These are phyloP conservation scores for Ptychochromis oligacanthus DNA, from an alignment of 2,113 vertebrate species.

Conservation along the genomic window DNA sequence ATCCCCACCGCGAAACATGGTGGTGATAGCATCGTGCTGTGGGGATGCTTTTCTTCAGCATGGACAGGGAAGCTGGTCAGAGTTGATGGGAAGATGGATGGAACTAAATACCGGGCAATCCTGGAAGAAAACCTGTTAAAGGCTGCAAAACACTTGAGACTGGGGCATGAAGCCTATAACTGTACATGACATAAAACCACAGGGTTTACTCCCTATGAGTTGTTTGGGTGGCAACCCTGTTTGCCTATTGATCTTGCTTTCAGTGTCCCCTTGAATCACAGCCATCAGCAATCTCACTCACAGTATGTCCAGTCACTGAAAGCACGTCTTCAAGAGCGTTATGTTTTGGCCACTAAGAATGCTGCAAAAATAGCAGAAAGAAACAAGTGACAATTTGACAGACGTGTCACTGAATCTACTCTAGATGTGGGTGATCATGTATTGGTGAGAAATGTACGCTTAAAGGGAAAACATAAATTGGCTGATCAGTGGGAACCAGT, in stretches of 20 bases:
- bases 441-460: not conserved
- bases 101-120: too few relatives aligned
- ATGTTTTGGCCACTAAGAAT: not conserved
- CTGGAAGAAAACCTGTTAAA: too few relatives aligned
- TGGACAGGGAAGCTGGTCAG: too few relatives aligned
- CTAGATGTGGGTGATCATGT: not conserved
- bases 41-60: too few relatives aligned
- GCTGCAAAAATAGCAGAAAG: not conserved
- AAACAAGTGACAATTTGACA: not conserved
- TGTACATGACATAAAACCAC: not conserved
- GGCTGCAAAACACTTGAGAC: too few relatives aligned
- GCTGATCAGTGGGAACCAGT: not conserved
- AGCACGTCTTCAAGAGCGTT: not conserved
- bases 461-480: not conserved
- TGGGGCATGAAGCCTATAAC: too few relatives aligned
- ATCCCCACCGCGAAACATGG: too few relatives aligned
- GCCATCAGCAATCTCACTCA: not conserved
- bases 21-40: too few relatives aligned
- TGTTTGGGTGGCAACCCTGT: not conserved
- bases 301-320: not conserved
- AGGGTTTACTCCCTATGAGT: not conserved
- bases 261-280: not conserved
- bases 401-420: not conserved
- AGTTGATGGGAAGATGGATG: too few relatives aligned
- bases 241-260: not conserved